Evolutionary conservation across 2,797 vertebrate species (phyloP), one percentile per base, ranked within the genome.

Genomic region (Acropternis orthonyx): DNA sequence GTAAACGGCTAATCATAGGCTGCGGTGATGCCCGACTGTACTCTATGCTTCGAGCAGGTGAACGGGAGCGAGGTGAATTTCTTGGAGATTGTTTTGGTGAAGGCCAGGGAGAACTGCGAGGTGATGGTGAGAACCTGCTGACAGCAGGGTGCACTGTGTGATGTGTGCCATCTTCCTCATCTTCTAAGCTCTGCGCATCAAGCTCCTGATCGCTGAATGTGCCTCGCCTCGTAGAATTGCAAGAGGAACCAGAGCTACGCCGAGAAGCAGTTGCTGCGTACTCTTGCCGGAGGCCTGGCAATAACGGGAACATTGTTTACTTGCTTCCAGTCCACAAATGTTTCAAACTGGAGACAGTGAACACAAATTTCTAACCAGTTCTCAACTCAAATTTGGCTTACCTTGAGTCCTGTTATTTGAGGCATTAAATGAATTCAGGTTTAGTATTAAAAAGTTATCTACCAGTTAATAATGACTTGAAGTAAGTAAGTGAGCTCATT

Each of bases 191-290:
- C 95, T 99, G 99, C 4, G 99, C 98, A 27, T 99, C 99, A 12
- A 99, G 98, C 97, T 99, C 99, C 97, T 99, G 99, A 97, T 99
- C 99, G 6, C 99, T 99, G 97, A 99, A 99, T 1, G 99, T 98
- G 95, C 99, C 99, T 85, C 99, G 98, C 58, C 99, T 98, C 77
- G 99, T 97, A 0, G 99, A 99, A 97, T 99, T 99, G 91, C 99
- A 99, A 28, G 99, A 99, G 9, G 99, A 99, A 59, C 99, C 99
- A 2, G 99, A 99, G 97, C 99, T 99, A 68, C 99, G 99, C 4
- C 99, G 98, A 54, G 99, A 99, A 3, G 99, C 98, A 9, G 98
- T 98, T 2, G 99, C 99, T 36, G 99, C 99, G 1, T 99, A 99
- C 88, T 99, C 99, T 95, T 99, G 99, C 73, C 99, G 98, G 85